phyloP scores from a whole-genome alignment of 2,797 vertebrate species.

The Anableps anableps region DNA sequence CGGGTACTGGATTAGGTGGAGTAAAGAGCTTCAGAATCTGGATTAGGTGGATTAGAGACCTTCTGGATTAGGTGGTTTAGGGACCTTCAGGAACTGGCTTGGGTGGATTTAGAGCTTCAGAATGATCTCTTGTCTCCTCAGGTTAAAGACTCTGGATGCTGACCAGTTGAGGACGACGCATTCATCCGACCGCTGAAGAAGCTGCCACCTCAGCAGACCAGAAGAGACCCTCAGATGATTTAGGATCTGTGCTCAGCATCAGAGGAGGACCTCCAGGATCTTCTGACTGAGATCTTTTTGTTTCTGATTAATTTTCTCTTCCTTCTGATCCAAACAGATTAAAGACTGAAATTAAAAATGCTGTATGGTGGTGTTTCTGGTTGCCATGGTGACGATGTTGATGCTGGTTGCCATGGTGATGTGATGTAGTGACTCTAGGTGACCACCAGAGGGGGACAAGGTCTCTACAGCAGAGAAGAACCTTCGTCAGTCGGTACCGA shows the following conservation, averaged over 20 bases:
- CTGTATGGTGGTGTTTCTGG: background rate
- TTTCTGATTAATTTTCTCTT: background rate
- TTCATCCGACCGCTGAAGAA: background rate
- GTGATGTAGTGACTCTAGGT: background rate
- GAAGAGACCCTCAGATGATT: background rate
- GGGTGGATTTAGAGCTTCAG: background rate
- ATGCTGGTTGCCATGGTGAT: background rate
- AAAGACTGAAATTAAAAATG: constrained; percentile 1
- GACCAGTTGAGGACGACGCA: background rate
- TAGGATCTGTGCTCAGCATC: background rate
- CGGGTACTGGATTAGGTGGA: no score
- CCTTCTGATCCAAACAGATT: background rate
- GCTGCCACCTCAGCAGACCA: background rate
- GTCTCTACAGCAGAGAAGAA: background rate
- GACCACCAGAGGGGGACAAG: constrained; percentile 9
- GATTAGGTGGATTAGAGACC: background rate
- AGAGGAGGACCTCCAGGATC: background rate
- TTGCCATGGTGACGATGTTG: background rate
- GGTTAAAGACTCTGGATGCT: constrained; percentile 35
- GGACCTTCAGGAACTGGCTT: background rate
- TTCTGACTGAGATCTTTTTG: background rate
- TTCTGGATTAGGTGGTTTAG: no score
- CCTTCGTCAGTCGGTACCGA: no score
- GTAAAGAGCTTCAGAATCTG: background rate
- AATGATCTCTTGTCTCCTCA: constrained; percentile 12